Evolutionary conservation across 2,797 vertebrate species (phyloP).

Genomic region (Pipistrellus nathusii): DNA sequence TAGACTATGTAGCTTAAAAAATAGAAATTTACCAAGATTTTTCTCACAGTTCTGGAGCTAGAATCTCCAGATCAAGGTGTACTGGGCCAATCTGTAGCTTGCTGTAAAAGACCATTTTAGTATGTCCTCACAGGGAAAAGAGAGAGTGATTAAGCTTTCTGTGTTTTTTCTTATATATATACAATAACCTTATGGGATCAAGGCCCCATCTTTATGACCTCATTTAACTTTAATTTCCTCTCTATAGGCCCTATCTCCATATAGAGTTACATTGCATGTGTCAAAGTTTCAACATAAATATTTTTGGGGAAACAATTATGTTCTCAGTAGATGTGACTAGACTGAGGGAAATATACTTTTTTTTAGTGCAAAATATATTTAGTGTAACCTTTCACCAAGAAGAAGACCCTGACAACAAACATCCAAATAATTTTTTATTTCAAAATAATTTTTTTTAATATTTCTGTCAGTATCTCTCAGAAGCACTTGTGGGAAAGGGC

Average conservation of each 20-base stretch:
- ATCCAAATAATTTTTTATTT: background rate
- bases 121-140: background rate
- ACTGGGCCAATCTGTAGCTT: background rate
- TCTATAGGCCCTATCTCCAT: background rate
- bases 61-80: background rate
- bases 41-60: background rate
- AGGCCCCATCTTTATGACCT: background rate
- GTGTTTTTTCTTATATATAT: background rate
- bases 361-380: background rate
- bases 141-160: background rate
- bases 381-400: background rate
- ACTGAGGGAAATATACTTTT: background rate
- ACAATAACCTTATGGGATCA: background rate
- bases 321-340: background rate
- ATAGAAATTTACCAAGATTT: background rate
- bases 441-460: background rate
- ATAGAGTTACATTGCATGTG: background rate
- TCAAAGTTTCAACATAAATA: background rate
- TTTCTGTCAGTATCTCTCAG: background rate
- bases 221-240: background rate
- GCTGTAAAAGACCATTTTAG: background rate
- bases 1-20: background rate
- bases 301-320: background rate
- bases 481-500: background rate
- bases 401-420: background rate